A percentile compares a stretch with the other conserved stretches of the same genome.
Conservation (phyloP, 2,888 invertebrate genomes). For the Pristionchus exspectatus region DNA sequence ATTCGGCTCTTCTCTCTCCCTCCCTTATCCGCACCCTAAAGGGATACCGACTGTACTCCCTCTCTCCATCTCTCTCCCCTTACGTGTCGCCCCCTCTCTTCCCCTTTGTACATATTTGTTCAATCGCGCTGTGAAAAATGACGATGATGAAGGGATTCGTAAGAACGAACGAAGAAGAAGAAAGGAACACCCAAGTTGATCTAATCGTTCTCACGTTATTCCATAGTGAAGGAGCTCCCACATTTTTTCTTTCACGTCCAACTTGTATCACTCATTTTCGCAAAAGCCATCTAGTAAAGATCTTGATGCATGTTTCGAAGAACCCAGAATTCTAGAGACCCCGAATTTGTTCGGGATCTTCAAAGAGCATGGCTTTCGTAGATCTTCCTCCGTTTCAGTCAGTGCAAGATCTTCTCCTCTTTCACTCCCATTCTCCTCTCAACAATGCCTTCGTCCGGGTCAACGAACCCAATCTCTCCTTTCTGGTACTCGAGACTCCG, state of each 20-base stretch:
- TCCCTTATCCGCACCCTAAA: not conserved
- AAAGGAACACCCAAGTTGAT: not conserved
- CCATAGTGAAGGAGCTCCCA: not conserved
- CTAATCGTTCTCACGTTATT: not conserved
- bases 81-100: slow-evolving; percentile 37
- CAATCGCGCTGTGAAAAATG: not conserved
- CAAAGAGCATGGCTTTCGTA: not conserved
- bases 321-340: not conserved
- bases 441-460: not conserved
- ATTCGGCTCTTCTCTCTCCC: slow-evolving; percentile 17
- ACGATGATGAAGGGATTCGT: slow-evolving; percentile 32
- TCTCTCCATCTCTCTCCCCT: not conserved
- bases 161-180: slow-evolving; percentile 5
- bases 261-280: too few species aligned
- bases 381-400: not conserved
- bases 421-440: not conserved
- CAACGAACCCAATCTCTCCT: not conserved
- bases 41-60: not conserved
- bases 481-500: not conserved
- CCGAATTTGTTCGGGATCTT: not conserved
- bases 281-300: not conserved
- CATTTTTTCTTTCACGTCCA: not conserved
- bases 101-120: slow-evolving; percentile 47
- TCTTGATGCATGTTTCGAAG: not conserved
- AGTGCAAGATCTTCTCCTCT: slow-evolving; percentile 1